These are phyloP conservation scores for Remorina albescens DNA, from an alignment of 2,797 vertebrate genomes.

Conservation along the genomic window DNA sequence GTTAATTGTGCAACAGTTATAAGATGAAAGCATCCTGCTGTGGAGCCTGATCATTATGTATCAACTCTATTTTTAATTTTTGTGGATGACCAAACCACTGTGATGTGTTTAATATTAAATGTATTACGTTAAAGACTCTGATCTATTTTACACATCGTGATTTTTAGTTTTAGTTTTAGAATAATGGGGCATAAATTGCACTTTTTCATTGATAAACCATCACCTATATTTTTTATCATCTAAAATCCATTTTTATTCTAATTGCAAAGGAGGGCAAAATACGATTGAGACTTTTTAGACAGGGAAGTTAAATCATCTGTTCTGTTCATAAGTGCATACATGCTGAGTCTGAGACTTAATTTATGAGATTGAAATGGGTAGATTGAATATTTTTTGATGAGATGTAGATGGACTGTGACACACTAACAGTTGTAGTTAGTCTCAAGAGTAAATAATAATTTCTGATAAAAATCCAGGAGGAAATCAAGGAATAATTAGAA, in stretches of 20 bases:
- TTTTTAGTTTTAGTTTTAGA: background rate
- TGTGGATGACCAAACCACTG: conserved; percentile 23
- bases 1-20: conserved; percentile 73
- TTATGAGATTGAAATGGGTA: conserved; percentile 20
- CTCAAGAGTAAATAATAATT: conserved; percentile 18
- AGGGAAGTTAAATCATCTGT: background rate
- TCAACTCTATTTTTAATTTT: conserved; percentile 32
- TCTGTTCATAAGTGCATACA: background rate
- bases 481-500: conserved; percentile 22
- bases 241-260: conserved; percentile 1
- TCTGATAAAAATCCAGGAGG: conserved; percentile 8
- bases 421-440: conserved; percentile 15
- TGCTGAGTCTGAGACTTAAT: conserved; percentile 14
- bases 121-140: background rate
- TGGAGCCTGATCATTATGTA: conserved; percentile 41
- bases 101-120: conserved; percentile 8
- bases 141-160: background rate
- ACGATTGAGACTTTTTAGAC: background rate
- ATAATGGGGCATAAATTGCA: background rate
- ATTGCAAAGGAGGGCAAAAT: conserved; percentile 9
- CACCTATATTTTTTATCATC: background rate
- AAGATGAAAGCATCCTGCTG: conserved; percentile 67
- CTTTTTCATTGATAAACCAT: conserved; percentile 3
- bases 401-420: conserved; percentile 21
- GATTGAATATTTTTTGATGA: conserved; percentile 45